phyloP scores from a whole-genome alignment of 2,888 invertebrate genomes.

The Apodemia duryi region DNA sequence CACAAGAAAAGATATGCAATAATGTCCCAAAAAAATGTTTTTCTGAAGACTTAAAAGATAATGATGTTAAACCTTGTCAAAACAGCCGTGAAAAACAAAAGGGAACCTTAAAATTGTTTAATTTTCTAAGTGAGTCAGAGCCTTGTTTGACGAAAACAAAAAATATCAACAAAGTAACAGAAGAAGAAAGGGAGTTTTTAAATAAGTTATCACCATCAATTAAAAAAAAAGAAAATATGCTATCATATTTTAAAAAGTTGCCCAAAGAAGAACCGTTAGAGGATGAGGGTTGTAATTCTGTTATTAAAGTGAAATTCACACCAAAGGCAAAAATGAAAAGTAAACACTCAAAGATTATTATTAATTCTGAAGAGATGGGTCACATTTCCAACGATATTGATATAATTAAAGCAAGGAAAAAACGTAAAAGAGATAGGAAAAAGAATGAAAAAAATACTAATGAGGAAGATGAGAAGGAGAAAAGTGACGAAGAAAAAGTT shows the following conservation, averaged over 20 bases:
- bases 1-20: constrained; percentile 30
- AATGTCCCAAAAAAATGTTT: constrained; percentile 19
- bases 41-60: constrained; percentile 7
- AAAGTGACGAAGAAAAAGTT: constrained; percentile 7
- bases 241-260: constrained; percentile 79
- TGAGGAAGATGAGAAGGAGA: constrained; percentile 13
- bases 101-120: constrained; percentile 43
- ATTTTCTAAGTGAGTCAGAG: constrained; percentile 44
- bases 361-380: background rate
- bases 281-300: constrained; percentile 35
- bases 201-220: constrained; percentile 78
- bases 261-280: constrained; percentile 46
- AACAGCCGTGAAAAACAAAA: constrained; percentile 25
- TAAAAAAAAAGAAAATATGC: constrained; percentile 79
- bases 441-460: constrained; percentile 21
- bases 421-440: constrained; percentile 38
- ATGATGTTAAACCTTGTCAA: constrained; percentile 3
- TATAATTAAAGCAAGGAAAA: constrained; percentile 18
- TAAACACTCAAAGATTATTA: constrained; percentile 33
- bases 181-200: constrained; percentile 69
- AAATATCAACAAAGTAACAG: constrained; percentile 38
- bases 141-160: constrained; percentile 30
- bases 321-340: constrained; percentile 44
- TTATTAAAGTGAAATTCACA: constrained; percentile 58
- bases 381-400: background rate